Percentiles rank a stretch among this genome's conserved stretches.
Evolutionary conservation across 2,888 invertebrate species (phyloP).

Genomic region (Tiliacea aurago): DNA sequence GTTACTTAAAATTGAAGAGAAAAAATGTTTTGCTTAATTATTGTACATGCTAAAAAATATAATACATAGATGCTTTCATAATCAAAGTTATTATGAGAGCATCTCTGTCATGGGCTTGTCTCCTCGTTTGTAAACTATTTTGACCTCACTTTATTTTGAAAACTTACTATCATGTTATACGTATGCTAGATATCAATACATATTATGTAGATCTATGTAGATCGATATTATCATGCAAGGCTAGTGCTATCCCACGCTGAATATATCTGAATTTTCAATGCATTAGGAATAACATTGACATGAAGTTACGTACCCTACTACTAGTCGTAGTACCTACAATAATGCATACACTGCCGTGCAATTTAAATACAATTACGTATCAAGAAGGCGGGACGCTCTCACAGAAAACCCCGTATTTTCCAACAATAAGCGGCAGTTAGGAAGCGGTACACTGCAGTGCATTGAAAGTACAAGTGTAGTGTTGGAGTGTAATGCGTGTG

Average conservation of each 20-base stretch:
- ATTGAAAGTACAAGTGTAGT: conserved; percentile 74
- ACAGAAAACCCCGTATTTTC: conserved; percentile 55
- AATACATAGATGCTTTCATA: background rate
- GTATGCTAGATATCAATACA: background rate
- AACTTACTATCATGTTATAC: background rate
- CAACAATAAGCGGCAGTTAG: conserved; percentile 51
- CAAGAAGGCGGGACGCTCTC: conserved; percentile 55
- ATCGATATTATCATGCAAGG: background rate
- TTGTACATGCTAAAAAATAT: background rate
- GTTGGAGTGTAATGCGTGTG: conserved; percentile 49
- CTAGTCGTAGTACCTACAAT: conserved; percentile 22
- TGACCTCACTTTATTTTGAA: background rate
- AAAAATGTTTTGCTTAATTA: background rate
- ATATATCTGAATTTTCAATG: background rate
- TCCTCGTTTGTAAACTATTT: background rate
- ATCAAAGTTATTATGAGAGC: background rate
- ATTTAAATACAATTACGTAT: conserved; percentile 64
- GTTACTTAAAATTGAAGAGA: background rate
- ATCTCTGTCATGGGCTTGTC: too few relatives aligned
- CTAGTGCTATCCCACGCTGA: background rate
- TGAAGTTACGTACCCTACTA: conserved; percentile 9
- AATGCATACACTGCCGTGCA: conserved; percentile 48
- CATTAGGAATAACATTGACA: conserved; percentile 15
- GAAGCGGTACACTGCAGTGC: conserved; percentile 61
- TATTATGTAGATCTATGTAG: background rate